Evolutionary conservation across 2,113 vertebrate genomes (phyloP).

Genomic region (Oostethus manadensis): DNA sequence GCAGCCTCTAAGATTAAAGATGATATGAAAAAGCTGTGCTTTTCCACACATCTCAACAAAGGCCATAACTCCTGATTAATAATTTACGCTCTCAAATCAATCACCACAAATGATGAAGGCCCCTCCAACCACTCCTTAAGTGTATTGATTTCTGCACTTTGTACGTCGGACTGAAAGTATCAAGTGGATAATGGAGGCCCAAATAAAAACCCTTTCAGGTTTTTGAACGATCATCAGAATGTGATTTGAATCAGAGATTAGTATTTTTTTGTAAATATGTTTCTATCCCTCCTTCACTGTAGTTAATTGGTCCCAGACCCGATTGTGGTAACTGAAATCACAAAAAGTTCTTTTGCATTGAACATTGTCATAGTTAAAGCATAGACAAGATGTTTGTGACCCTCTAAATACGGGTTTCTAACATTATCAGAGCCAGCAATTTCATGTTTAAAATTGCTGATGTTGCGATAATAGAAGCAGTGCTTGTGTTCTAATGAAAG

Average conservation of each 20-base stretch:
- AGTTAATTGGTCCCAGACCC: too few relatives aligned
- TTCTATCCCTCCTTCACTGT: too few relatives aligned
- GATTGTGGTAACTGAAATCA: too few relatives aligned
- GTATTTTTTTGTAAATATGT: too few relatives aligned
- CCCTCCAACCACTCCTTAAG: constrained; percentile 78
- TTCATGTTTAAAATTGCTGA: too few relatives aligned
- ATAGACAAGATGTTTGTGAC: too few relatives aligned
- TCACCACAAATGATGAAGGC: constrained; percentile 80
- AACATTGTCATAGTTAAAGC: too few relatives aligned
- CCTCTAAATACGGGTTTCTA: too few relatives aligned
- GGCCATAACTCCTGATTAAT: constrained; percentile 81
- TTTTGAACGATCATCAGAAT: neutral
- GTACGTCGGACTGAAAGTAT: constrained; percentile 65
- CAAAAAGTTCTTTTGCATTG: too few relatives aligned
- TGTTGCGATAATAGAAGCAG: too few relatives aligned
- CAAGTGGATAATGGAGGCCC: constrained; percentile 57
- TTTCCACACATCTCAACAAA: constrained; percentile 75
- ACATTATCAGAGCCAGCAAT: too few relatives aligned
- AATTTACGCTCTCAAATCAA: constrained; percentile 86
- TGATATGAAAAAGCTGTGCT: constrained; percentile 83
- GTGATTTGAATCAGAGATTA: neutral
- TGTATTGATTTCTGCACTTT: constrained; percentile 80
- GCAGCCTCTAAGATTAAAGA: constrained; percentile 79
- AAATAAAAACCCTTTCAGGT: constrained; percentile 29
- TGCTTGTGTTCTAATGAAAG: too few relatives aligned